Conservation (phyloP, 1,140 invertebrate genomes). For the Alviniconcha marisindica region DNA sequence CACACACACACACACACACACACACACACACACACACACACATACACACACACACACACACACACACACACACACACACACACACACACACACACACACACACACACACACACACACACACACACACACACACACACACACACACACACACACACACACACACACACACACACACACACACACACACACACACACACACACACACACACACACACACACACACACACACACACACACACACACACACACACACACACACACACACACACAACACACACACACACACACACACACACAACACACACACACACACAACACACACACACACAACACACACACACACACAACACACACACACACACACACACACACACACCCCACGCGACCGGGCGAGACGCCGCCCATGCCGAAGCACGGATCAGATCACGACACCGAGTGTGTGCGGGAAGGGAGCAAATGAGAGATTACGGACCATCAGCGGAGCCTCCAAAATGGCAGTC, state of each 20-base stretch:
- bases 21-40: no score
- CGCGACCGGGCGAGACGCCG: neutral
- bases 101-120: neutral
- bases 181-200: slow-evolving; percentile 16
- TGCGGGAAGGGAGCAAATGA: slow-evolving; percentile 4
- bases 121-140: no score
- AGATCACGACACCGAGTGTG: neutral
- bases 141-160: no score
- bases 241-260: no score
- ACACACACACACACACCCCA: slow-evolving; percentile 17
- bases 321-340: slow-evolving; percentile 25
- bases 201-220: slow-evolving; percentile 17
- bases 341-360: slow-evolving; percentile 18
- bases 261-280: no score
- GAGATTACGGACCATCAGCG: slow-evolving; percentile 3
- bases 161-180: neutral
- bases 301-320: slow-evolving; percentile 1
- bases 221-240: no score
- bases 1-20: no score
- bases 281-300: slow-evolving; percentile 16
- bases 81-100: neutral
- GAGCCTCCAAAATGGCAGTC: slow-evolving; percentile 1
- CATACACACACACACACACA: no score
- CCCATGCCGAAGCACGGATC: neutral
- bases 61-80: neutral